Percentiles rank a stretch among this genome's conserved stretches.
phyloP scores from a whole-genome alignment of 1,140 invertebrate genomes.

The Ceratina japonica region DNA sequence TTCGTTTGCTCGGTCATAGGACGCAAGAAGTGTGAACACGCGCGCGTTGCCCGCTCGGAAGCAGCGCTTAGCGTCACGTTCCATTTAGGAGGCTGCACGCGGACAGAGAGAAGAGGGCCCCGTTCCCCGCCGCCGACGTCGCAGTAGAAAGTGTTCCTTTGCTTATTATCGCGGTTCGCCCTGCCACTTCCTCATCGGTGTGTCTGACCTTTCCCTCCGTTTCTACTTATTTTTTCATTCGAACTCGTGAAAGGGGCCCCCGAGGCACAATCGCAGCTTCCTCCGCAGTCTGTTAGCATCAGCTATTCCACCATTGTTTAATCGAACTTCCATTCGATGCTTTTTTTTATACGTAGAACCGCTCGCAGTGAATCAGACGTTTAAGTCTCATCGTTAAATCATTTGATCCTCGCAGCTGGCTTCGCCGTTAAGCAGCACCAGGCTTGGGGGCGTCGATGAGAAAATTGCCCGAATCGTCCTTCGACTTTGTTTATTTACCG shows the following conservation, averaged over 20 bases:
- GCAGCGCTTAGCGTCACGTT: slow-evolving; percentile 64
- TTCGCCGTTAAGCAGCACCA: background rate
- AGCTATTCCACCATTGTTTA: no score
- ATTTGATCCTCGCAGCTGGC: background rate
- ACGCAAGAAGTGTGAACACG: slow-evolving; percentile 20
- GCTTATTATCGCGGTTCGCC: slow-evolving; percentile 66
- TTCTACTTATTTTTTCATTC: no score
- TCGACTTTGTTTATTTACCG: slow-evolving; percentile 6
- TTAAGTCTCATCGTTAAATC: no score
- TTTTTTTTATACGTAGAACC: no score
- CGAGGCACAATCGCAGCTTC: no score
- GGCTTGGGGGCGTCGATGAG: background rate
- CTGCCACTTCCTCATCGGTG: slow-evolving; percentile 66
- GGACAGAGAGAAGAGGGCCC: slow-evolving; percentile 16
- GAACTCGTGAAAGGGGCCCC: no score
- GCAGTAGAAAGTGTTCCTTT: slow-evolving; percentile 71
- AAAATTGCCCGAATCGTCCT: slow-evolving; percentile 2
- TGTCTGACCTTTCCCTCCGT: slow-evolving; percentile 72
- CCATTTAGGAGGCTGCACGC: slow-evolving; percentile 61
- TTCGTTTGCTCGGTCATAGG: slow-evolving; percentile 37
- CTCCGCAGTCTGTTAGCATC: no score
- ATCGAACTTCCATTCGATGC: no score
- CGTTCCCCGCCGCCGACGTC: slow-evolving; percentile 36
- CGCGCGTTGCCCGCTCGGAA: background rate
- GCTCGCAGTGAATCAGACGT: no score